phyloP scores from a whole-genome alignment of 2,888 invertebrate species.

The Hartigia nigra region DNA sequence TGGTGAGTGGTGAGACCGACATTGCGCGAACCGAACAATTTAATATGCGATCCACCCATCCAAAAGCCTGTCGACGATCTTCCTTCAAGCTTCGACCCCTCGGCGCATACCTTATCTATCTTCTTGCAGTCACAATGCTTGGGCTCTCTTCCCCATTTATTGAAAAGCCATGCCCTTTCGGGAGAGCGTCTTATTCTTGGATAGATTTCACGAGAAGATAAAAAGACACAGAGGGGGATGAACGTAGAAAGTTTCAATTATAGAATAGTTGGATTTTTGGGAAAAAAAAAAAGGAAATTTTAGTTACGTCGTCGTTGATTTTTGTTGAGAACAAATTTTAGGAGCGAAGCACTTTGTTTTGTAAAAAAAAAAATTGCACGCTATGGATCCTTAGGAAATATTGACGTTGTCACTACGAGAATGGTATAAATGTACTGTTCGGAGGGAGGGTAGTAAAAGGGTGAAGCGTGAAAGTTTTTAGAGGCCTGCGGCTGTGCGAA shows the following conservation, averaged over 20 bases:
- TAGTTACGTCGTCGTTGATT: rapidly evolving
- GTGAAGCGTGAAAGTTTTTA: not conserved
- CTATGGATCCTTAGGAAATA: not conserved
- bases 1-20: conserved; percentile 24
- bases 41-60: conserved; percentile 51
- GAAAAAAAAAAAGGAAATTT: not conserved
- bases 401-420: not conserved
- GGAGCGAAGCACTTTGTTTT: not conserved
- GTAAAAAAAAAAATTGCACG: not conserved
- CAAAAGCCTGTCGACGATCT: conserved; percentile 13
- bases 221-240: not conserved
- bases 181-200: not conserved
- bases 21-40: conserved; percentile 52
- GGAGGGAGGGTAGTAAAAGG: not conserved
- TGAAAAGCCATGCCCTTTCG: conserved; percentile 42
- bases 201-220: not conserved
- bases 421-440: not conserved
- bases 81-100: not conserved
- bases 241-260: not conserved
- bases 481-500: not conserved
- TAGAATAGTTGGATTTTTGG: too few species aligned
- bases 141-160: conserved; percentile 45
- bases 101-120: conserved; percentile 51
- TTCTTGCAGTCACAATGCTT: conserved; percentile 50
- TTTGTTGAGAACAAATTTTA: not conserved